These are phyloP conservation scores for Anneissia japonica DNA, from an alignment of 35 echinoderm and acorn worm genomes.

Conservation along the genomic window DNA sequence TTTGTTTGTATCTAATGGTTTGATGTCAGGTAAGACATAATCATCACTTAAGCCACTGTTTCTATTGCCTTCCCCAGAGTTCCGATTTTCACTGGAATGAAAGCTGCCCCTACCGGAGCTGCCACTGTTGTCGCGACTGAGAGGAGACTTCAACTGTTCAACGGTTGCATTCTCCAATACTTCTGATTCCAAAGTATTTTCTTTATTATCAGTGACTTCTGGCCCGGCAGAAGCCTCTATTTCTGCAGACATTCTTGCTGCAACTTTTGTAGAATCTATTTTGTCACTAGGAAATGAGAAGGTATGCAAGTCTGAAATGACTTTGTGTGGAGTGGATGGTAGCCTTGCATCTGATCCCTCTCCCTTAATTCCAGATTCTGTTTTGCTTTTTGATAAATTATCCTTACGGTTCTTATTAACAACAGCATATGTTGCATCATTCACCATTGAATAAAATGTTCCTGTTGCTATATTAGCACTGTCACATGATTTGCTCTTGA, in stretches of 20 bases:
- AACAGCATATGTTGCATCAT: background rate
- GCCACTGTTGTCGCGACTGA: background rate
- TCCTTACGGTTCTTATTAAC: background rate
- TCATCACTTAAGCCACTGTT: conserved; percentile 37
- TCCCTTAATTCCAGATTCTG: background rate
- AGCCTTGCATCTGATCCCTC: background rate
- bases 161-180: background rate
- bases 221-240: background rate
- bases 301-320: background rate
- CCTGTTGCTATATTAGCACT: too few species aligned
- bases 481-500: background rate
- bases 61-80: background rate
- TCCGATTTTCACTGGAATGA: background rate
- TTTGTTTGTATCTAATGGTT: background rate
- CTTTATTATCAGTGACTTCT: background rate
- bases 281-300: background rate
- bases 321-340: background rate
- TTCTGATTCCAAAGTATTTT: too few species aligned
- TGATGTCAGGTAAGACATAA: conserved; percentile 25
- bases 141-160: background rate
- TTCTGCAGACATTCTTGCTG: background rate
- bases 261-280: background rate
- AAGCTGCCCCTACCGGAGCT: background rate
- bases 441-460: background rate
- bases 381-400: background rate